phyloP scores from a whole-genome alignment of 1,140 invertebrate genomes.

The Lepidurus packardi region DNA sequence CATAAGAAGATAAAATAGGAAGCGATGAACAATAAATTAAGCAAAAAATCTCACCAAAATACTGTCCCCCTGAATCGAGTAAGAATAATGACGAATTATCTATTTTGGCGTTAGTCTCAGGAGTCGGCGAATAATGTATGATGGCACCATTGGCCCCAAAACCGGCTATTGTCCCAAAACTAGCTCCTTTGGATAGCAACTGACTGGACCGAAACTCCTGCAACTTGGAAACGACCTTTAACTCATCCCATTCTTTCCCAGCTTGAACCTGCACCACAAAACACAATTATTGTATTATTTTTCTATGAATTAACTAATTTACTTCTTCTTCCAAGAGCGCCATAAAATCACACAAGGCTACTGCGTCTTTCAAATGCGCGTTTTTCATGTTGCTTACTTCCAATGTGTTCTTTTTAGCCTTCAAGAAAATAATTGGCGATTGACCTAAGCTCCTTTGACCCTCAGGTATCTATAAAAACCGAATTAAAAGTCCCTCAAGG shows the following conservation, averaged over 20 bases:
- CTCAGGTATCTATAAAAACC: constrained; percentile 36
- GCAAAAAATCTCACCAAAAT: constrained; percentile 40
- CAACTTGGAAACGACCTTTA: constrained; percentile 58
- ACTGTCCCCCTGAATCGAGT: constrained; percentile 57
- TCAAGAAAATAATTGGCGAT: constrained; percentile 49
- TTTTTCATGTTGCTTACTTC: constrained; percentile 83
- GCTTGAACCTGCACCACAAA: constrained; percentile 38
- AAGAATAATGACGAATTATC: constrained; percentile 54
- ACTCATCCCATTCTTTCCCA: constrained; percentile 56
- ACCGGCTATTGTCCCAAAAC: constrained; percentile 82
- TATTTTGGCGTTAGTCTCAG: constrained; percentile 65
- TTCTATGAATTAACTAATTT: constrained; percentile 42
- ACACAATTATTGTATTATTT: constrained; percentile 47
- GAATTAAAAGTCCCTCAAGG: constrained; percentile 4
- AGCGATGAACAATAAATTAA: too few species aligned
- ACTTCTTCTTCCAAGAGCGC: constrained; percentile 72
- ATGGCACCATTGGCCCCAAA: constrained; percentile 82
- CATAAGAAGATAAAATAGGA: constrained; percentile 23
- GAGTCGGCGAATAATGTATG: constrained; percentile 80
- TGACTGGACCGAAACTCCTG: constrained; percentile 64
- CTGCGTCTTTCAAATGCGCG: constrained; percentile 76
- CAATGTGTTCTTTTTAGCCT: constrained; percentile 56
- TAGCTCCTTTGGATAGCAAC: constrained; percentile 60
- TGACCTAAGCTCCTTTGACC: constrained; percentile 34
- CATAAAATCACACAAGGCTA: constrained; percentile 85